phyloP scores from a whole-genome alignment of 2,888 invertebrate genomes.

The Altica lythri region DNA sequence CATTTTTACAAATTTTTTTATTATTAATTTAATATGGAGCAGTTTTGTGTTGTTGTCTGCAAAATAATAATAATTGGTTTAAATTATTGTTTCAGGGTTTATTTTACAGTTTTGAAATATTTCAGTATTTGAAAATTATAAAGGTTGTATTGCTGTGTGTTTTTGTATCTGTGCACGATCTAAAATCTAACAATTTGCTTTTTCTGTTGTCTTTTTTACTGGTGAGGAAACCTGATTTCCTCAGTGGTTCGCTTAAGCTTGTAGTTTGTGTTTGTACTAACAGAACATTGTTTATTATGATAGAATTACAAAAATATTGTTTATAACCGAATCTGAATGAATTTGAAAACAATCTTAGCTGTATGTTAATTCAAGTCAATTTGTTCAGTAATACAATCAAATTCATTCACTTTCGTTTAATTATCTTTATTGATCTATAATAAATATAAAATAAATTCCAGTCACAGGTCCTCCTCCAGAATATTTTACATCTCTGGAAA shows the following conservation, averaged over 20 bases:
- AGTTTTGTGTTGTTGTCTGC: constrained; percentile 29
- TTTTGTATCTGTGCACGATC: constrained; percentile 10
- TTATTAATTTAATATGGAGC: constrained; percentile 23
- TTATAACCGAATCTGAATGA: constrained; percentile 7
- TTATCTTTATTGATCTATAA: no score
- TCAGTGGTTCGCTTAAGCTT: constrained; percentile 16
- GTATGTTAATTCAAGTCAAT: no score
- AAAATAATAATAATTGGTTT: constrained; percentile 18
- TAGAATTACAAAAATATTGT: neutral
- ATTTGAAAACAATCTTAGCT: no score
- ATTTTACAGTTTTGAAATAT: constrained; percentile 11
- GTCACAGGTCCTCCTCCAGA: constrained; percentile 20
- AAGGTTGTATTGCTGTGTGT: constrained; percentile 23
- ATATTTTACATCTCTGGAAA: constrained; percentile 61
- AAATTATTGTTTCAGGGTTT: constrained; percentile 30
- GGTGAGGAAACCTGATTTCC: no score
- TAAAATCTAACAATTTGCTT: neutral
- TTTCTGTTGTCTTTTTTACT: neutral
- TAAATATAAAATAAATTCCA: no score
- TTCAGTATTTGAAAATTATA: constrained; percentile 4
- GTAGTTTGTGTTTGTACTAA: constrained; percentile 20
- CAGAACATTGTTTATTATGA: no score
- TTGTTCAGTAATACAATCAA: no score
- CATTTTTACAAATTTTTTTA: constrained; percentile 7
- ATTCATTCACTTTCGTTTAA: no score